phyloP scores from a whole-genome alignment of 2,113 vertebrate genomes.

The Ammodytes marinus region DNA sequence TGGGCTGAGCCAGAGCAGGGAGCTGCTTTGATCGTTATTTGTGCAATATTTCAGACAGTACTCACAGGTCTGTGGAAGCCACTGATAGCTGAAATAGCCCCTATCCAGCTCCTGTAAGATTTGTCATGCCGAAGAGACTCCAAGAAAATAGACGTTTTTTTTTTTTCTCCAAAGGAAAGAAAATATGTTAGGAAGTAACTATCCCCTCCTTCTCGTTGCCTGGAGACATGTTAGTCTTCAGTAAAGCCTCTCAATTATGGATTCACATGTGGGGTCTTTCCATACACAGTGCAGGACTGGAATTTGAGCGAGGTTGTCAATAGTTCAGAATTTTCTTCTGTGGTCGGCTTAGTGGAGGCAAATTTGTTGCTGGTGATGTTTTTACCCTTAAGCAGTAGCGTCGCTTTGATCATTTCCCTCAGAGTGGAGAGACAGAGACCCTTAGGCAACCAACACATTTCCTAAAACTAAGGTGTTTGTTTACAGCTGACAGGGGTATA shows the following conservation, averaged over 20 bases:
- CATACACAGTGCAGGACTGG: conserved; percentile 22
- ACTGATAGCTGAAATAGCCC: conserved; percentile 47
- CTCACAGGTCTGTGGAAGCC: conserved; percentile 46
- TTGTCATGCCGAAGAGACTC: conserved; percentile 21
- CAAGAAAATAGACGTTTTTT: conserved; percentile 6
- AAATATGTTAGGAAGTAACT: conserved; percentile 17
- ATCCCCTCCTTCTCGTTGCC: conserved; percentile 42
- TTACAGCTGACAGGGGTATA: conserved; percentile 18
- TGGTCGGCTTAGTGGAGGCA: conserved; percentile 44
- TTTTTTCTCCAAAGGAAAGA: not conserved
- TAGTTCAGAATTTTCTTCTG: conserved; percentile 45
- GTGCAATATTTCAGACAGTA: conserved; percentile 62
- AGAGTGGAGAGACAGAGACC: conserved; percentile 40
- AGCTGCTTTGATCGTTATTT: conserved; percentile 73
- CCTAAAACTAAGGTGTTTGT: conserved; percentile 39
- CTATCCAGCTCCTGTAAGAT: conserved; percentile 30
- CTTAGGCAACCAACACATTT: conserved; percentile 45
- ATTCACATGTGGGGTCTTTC: conserved; percentile 65
- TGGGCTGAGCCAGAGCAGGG: conserved; percentile 31
- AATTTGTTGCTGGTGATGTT: conserved; percentile 69
- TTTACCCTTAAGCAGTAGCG: conserved; percentile 36
- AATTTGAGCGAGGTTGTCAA: conserved; percentile 61
- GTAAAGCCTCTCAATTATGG: conserved; percentile 56
- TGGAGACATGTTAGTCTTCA: conserved; percentile 56
- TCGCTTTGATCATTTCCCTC: conserved; percentile 59